phyloP scores from a whole-genome alignment of 1,140 invertebrate genomes.

The Drosophila lini region DNA sequence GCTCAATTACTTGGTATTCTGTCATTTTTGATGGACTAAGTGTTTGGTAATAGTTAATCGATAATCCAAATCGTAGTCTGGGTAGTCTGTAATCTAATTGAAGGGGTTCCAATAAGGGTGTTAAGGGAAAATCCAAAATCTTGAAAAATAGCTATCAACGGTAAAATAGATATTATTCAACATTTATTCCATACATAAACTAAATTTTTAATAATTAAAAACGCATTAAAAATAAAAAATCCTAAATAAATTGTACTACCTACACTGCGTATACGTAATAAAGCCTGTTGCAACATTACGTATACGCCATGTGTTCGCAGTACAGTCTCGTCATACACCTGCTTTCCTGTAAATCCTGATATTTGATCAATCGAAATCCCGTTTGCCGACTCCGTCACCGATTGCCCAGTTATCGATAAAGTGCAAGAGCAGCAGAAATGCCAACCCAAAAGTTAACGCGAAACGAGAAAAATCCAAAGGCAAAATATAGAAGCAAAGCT shows the following conservation, averaged over 20 bases:
- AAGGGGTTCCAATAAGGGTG: not conserved
- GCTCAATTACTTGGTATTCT: conserved; percentile 17
- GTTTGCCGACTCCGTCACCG: conserved; percentile 21
- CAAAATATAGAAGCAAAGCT: conserved; percentile 45
- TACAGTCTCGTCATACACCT: conserved; percentile 14
- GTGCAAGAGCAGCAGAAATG: conserved; percentile 48
- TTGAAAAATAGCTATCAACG: too few relatives aligned
- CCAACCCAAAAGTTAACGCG: conserved; percentile 16
- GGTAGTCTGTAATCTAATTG: not conserved
- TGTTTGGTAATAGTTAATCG: conserved; percentile 7
- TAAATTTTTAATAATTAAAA: not conserved
- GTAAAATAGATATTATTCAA: too few relatives aligned
- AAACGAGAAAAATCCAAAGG: conserved; percentile 67
- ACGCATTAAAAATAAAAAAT: fast-evolving
- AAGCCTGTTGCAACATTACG: not conserved
- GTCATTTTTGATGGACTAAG: conserved; percentile 11
- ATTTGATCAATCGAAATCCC: conserved; percentile 27
- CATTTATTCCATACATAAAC: not conserved
- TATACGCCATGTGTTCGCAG: conserved; percentile 1
- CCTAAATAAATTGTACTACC: not conserved
- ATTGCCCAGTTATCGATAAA: conserved; percentile 44
- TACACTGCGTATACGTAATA: conserved; percentile 13
- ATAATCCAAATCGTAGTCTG: not conserved
- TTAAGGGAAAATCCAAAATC: not conserved
- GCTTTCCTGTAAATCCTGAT: conserved; percentile 13